A percentile compares a stretch with the other conserved stretches of the same genome.
Conservation (phyloP, 2,888 invertebrate genomes). For the Drosophila rubida region DNA sequence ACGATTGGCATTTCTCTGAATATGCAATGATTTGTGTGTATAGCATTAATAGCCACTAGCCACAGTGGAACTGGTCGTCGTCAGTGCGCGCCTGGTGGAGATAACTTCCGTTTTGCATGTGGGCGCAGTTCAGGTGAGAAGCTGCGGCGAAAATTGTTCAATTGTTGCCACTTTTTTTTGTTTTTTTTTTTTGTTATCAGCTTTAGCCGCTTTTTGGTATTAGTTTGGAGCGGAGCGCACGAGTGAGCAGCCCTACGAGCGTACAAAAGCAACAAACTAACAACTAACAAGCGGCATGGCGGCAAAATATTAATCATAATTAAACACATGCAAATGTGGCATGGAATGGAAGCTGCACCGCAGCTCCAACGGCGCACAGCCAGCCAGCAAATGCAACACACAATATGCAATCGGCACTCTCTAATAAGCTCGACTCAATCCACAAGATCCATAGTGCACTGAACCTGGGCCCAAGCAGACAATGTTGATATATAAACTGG, state of each 20-base stretch:
- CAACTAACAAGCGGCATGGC: too few relatives aligned
- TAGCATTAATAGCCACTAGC: neutral
- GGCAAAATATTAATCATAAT: constrained; percentile 67
- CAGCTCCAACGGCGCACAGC: constrained; percentile 4
- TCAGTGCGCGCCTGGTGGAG: constrained; percentile 45
- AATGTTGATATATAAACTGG: constrained; percentile 60
- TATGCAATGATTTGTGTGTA: neutral
- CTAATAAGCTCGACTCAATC: constrained; percentile 29
- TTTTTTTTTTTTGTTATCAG: constrained; percentile 8
- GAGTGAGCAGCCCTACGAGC: constrained; percentile 44
- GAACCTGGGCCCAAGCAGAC: constrained; percentile 51
- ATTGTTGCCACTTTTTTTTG: constrained; percentile 45
- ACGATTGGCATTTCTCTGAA: constrained; percentile 34
- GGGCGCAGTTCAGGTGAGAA: constrained; percentile 26
- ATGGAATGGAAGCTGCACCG: constrained; percentile 56
- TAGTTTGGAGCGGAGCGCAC: constrained; percentile 41
- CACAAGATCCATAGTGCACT: constrained; percentile 58
- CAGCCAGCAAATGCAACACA: constrained; percentile 43
- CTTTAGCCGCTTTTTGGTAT: neutral
- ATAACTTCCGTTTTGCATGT: constrained; percentile 42
- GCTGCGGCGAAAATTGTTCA: constrained; percentile 63
- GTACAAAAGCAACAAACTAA: neutral
- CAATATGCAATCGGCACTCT: constrained; percentile 45
- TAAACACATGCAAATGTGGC: constrained; percentile 71
- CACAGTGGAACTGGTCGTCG: neutral